Evolutionary conservation across 2,888 invertebrate species (phyloP).

Genomic region (Hirudinaria manillensis): DNA sequence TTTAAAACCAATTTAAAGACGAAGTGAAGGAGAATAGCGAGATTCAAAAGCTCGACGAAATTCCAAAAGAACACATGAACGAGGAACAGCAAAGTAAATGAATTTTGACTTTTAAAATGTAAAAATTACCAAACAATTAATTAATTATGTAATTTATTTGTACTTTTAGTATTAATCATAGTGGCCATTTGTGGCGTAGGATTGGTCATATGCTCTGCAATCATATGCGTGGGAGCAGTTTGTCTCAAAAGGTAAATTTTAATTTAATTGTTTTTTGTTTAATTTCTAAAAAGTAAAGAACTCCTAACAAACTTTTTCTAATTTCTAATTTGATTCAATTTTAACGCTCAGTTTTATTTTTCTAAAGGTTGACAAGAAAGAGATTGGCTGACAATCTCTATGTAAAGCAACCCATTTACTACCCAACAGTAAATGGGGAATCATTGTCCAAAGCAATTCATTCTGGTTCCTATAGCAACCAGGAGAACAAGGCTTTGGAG

Average conservation of each 20-base stretch:
- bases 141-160: conserved; percentile 5
- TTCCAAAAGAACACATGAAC: not conserved
- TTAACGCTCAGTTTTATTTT: not conserved
- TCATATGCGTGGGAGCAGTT: conserved; percentile 11
- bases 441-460: not conserved
- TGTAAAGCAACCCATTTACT: not conserved
- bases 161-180: conserved; percentile 21
- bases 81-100: conserved; percentile 16
- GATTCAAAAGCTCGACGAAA: not conserved
- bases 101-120: not conserved
- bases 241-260: conserved; percentile 12
- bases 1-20: too few relatives aligned
- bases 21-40: not conserved
- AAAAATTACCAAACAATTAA: not conserved
- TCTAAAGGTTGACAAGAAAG: not conserved
- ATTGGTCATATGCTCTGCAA: conserved; percentile 5
- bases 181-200: conserved; percentile 23
- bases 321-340: too few relatives aligned
- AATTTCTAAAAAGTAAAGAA: not conserved
- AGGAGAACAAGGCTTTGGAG: too few relatives aligned
- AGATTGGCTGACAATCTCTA: not conserved
- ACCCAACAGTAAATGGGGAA: not conserved
- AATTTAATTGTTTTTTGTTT: not conserved
- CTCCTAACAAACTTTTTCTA: not conserved
- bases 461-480: too few relatives aligned